A percentile compares a stretch with the other conserved stretches of the same genome.
These are phyloP conservation scores for Pholis gunnellus DNA, from an alignment of 2,113 vertebrate genomes.

Conservation along the genomic window DNA sequence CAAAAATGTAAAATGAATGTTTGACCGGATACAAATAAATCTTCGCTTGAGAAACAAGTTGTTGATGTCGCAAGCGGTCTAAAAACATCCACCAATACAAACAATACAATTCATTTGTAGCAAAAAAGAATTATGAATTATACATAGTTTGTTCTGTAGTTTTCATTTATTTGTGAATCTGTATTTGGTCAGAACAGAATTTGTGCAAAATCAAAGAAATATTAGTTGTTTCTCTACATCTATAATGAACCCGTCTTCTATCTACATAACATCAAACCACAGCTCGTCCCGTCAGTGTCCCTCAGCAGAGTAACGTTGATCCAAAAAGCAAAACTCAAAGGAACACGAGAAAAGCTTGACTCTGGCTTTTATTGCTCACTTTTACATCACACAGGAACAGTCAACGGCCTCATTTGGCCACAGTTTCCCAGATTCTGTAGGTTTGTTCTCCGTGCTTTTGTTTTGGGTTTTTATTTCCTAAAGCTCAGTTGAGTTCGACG, in stretches of 20 bases:
- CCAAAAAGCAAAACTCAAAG: background rate
- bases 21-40: background rate
- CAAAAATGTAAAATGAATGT: background rate
- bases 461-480: conserved; percentile 49
- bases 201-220: background rate
- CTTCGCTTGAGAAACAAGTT: background rate
- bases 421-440: conserved; percentile 19
- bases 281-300: no score
- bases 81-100: background rate
- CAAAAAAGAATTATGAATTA: background rate
- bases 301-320: no score
- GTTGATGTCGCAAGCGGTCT: background rate
- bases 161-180: background rate
- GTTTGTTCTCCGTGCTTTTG: conserved; percentile 10
- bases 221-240: background rate
- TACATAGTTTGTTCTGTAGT: no score
- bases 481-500: conserved; percentile 27
- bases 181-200: background rate
- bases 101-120: background rate
- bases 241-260: background rate
- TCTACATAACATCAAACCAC: background rate
- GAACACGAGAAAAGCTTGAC: conserved; percentile 43
- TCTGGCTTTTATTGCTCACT: conserved; percentile 59
- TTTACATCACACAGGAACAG: conserved; percentile 55
- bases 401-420: conserved; percentile 54